Conservation (phyloP, 2,113 vertebrate genomes). For the Peucedramus taeniatus region DNA sequence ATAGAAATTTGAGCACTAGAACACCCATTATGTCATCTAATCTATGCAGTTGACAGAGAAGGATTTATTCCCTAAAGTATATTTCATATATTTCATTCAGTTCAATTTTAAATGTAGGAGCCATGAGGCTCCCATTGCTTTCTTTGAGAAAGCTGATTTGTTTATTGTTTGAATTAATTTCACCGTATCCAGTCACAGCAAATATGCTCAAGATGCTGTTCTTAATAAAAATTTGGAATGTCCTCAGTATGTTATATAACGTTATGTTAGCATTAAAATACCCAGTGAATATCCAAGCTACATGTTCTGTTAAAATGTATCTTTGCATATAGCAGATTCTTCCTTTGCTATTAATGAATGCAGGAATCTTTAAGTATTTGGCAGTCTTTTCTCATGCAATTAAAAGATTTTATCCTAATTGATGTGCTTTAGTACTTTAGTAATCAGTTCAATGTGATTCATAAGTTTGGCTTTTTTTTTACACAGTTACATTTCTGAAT, state of each 20-base stretch:
- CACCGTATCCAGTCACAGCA: neutral
- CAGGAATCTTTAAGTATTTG: neutral
- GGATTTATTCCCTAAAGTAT: neutral
- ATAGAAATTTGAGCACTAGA: neutral
- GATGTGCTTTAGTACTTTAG: neutral
- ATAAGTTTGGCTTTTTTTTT: neutral
- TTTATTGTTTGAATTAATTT: conserved; percentile 36
- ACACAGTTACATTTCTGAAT: neutral
- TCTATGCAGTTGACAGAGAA: neutral
- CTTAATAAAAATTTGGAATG: conserved; percentile 5
- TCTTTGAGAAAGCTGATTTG: neutral
- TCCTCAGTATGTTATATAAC: no score
- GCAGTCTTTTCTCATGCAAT: neutral
- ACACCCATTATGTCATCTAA: neutral
- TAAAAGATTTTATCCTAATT: neutral
- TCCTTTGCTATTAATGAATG: neutral
- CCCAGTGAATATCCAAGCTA: neutral
- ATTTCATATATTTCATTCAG: neutral
- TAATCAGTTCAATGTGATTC: neutral
- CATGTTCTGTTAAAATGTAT: neutral
- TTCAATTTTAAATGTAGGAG: neutral
- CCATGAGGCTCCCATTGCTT: neutral
- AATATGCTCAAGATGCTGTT: neutral
- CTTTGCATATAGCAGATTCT: neutral
- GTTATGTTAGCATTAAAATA: neutral